Evolutionary conservation across 2,888 invertebrate species (phyloP).

Genomic region (Fissipunctia ypsillon): DNA sequence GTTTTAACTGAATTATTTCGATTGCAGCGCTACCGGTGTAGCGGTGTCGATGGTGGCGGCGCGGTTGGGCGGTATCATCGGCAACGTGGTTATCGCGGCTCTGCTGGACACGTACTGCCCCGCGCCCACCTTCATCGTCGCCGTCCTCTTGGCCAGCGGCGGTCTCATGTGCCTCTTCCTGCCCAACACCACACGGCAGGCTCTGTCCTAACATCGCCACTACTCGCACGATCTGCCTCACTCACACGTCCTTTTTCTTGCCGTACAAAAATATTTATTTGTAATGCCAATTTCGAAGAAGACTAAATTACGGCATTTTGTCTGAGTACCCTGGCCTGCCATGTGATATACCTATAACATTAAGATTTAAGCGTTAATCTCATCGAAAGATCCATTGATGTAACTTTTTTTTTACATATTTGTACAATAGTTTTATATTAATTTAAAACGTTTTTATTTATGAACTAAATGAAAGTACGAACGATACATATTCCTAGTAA

Average conservation of each 20-base stretch:
- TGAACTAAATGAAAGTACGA: conserved; percentile 74
- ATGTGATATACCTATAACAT: conserved; percentile 72
- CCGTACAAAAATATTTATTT: conserved; percentile 55
- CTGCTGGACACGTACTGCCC: conserved; percentile 97
- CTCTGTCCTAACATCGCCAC: conserved; percentile 86
- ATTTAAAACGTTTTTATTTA: conserved; percentile 76
- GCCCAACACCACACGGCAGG: conserved; percentile 97
- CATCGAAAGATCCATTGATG: conserved; percentile 78
- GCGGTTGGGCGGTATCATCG: conserved; percentile 96
- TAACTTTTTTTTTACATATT: conserved; percentile 79
- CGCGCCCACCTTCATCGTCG: conserved; percentile 97
- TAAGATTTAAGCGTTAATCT: conserved; percentile 65
- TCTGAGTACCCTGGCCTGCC: conserved; percentile 61
- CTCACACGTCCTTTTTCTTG: conserved; percentile 42
- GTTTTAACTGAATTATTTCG: conserved; percentile 6
- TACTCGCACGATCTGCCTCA: conserved; percentile 36
- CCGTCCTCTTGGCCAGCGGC: conserved; percentile 95
- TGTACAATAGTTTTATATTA: conserved; percentile 83
- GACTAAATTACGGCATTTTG: conserved; percentile 59
- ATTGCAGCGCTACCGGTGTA: conserved; percentile 95
- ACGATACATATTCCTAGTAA: conserved; percentile 67
- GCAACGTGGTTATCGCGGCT: conserved; percentile 96
- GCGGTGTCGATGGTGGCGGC: conserved; percentile 97
- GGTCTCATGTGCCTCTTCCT: conserved; percentile 96
- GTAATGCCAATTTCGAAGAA: conserved; percentile 59